A percentile compares a stretch with the other conserved stretches of the same genome.
These are phyloP conservation scores for Xestia rhomboidea DNA, from an alignment of 2,888 invertebrate species.

Conservation along the genomic window DNA sequence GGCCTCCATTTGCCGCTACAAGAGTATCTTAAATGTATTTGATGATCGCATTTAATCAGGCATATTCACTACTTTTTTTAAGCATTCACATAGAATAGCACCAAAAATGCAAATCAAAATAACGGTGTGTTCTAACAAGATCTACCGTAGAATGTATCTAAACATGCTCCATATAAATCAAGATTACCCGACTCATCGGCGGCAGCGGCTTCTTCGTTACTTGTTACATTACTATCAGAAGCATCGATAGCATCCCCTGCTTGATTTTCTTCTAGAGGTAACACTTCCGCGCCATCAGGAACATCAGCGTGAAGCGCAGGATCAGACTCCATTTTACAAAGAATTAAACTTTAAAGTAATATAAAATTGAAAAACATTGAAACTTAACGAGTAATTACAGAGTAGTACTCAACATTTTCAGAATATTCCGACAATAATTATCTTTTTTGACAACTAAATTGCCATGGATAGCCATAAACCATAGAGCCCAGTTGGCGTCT, in stretches of 20 bases:
- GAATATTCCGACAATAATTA: constrained; percentile 69
- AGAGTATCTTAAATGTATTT: constrained; percentile 48
- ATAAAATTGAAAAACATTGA: constrained; percentile 78
- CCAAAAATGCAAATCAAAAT: constrained; percentile 53
- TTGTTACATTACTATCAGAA: constrained; percentile 82
- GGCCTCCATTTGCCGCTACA: constrained; percentile 83
- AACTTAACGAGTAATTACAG: constrained; percentile 69
- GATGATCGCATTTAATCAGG: constrained; percentile 32
- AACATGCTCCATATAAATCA: neutral
- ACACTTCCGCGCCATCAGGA: constrained; percentile 89
- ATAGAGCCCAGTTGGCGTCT: constrained; percentile 69
- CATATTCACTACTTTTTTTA: neutral
- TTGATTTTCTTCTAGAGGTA: constrained; percentile 83
- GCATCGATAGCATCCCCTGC: constrained; percentile 79
- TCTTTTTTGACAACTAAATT: constrained; percentile 76
- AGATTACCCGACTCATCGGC: constrained; percentile 80
- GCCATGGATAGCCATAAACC: constrained; percentile 58
- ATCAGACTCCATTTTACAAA: constrained; percentile 84
- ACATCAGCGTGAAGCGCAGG: constrained; percentile 82
- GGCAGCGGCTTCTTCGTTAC: constrained; percentile 79
- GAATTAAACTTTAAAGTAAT: constrained; percentile 60
- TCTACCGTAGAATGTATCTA: neutral
- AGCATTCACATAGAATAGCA: neutral
- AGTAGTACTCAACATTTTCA: constrained; percentile 74
- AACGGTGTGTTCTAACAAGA: constrained; percentile 46